Evolutionary conservation across 2,888 invertebrate genomes (phyloP).

Genomic region (Pandemis heparana): DNA sequence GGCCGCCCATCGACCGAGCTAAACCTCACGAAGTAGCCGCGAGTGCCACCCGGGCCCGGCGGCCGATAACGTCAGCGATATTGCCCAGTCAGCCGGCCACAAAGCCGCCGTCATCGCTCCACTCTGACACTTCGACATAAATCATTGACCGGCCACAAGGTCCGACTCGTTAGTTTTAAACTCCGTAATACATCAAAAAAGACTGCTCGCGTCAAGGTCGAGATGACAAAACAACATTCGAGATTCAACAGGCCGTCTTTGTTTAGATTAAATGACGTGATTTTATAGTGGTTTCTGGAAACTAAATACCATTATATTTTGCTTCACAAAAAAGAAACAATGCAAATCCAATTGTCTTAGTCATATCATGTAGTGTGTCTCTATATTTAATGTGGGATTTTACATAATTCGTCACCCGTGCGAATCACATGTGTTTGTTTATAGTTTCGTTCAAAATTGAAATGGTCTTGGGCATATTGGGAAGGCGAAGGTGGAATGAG

Average conservation of each 20-base stretch:
- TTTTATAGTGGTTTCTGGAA: conserved; percentile 10
- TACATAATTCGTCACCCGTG: background rate
- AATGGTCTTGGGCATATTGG: background rate
- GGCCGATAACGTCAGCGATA: background rate
- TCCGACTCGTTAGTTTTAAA: background rate
- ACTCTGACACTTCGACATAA: conserved; percentile 3
- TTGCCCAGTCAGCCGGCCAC: conserved; percentile 18
- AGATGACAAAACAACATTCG: conserved; percentile 18
- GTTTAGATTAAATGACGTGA: conserved; percentile 16
- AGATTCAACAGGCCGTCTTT: background rate
- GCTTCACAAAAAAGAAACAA: background rate
- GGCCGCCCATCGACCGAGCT: background rate
- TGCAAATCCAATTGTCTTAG: background rate
- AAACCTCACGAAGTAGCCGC: background rate
- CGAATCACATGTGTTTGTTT: background rate
- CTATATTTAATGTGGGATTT: background rate
- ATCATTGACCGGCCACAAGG: conserved; percentile 8
- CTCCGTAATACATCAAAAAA: conserved; percentile 7
- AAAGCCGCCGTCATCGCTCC: conserved; percentile 9
- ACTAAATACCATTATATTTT: conserved; percentile 1
- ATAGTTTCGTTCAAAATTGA: background rate
- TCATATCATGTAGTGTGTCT: background rate
- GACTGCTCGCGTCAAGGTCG: conserved; percentile 13
- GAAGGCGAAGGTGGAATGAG: conserved; percentile 1
- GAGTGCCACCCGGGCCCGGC: background rate